These are phyloP conservation scores for Oplegnathus fasciatus DNA, from an alignment of 2,113 vertebrate species.

Conservation along the genomic window DNA sequence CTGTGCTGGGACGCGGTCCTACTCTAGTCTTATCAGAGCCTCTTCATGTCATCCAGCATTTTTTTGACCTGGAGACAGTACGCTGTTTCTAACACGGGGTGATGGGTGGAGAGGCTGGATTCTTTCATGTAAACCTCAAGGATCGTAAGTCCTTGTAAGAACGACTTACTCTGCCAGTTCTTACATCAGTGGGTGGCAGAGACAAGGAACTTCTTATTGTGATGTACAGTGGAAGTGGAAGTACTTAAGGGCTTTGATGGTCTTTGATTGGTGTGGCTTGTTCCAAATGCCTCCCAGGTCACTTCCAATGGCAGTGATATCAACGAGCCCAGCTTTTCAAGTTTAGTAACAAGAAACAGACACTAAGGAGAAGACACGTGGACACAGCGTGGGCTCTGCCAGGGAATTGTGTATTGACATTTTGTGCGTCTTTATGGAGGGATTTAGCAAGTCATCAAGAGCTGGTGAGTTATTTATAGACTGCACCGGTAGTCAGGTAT, in stretches of 20 bases:
- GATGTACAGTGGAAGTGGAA: background rate
- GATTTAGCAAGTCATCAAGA: background rate
- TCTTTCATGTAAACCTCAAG: slow-evolving; percentile 17
- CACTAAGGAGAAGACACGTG: slow-evolving; percentile 28
- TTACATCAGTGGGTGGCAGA: background rate
- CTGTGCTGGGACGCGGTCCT: slow-evolving; percentile 17
- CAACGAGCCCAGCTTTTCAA: slow-evolving; percentile 73
- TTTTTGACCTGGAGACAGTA: slow-evolving; percentile 1
- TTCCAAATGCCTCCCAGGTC: slow-evolving; percentile 62
- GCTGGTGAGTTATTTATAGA: slow-evolving; percentile 20
- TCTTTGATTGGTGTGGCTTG: slow-evolving; percentile 27
- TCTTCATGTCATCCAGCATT: slow-evolving; percentile 32
- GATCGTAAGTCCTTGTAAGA: slow-evolving; percentile 6
- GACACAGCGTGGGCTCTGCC: slow-evolving; percentile 8
- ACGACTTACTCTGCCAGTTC: background rate
- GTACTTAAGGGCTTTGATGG: background rate
- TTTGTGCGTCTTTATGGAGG: background rate
- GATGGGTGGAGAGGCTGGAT: slow-evolving; percentile 11
- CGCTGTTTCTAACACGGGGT: background rate
- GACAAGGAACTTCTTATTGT: slow-evolving; percentile 1
- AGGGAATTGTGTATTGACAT: slow-evolving; percentile 6
- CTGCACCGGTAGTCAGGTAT: slow-evolving; percentile 30
- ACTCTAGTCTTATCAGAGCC: slow-evolving; percentile 17
- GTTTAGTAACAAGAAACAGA: slow-evolving; percentile 80
- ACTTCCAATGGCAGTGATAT: slow-evolving; percentile 66